Conservation (phyloP, 1,140 invertebrate genomes). For the Palaemon carinicauda region DNA sequence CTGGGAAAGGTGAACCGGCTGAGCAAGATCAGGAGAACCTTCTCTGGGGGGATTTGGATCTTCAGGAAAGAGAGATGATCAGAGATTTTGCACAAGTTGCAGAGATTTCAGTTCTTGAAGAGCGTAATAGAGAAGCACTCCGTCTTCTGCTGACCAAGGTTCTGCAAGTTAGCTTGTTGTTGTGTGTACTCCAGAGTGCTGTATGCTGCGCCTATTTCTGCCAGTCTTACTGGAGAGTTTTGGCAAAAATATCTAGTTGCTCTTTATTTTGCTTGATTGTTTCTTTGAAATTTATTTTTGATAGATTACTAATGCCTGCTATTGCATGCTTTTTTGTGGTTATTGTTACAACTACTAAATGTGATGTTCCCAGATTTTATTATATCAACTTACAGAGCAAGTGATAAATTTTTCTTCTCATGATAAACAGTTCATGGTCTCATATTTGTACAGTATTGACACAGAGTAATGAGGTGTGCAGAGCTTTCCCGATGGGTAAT, state of each 20-base stretch:
- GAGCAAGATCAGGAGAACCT: neutral
- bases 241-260: neutral
- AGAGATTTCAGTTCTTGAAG: neutral
- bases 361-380: no score
- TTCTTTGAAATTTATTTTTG: neutral
- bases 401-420: no score
- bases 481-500: no score
- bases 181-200: conserved; percentile 4
- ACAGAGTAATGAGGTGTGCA: no score
- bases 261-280: neutral
- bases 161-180: neutral
- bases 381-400: no score
- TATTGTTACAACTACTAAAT: no score
- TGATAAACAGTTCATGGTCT: no score
- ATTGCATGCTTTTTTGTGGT: neutral
- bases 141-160: neutral
- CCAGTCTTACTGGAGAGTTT: conserved; percentile 20
- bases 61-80: neutral
- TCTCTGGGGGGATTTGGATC: neutral
- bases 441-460: no score
- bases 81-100: neutral
- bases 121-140: neutral
- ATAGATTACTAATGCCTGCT: neutral
- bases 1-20: neutral
- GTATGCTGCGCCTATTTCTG: conserved; percentile 19